phyloP scores from a whole-genome alignment of 2,113 vertebrate species.

The Variabilichromis moorii region DNA sequence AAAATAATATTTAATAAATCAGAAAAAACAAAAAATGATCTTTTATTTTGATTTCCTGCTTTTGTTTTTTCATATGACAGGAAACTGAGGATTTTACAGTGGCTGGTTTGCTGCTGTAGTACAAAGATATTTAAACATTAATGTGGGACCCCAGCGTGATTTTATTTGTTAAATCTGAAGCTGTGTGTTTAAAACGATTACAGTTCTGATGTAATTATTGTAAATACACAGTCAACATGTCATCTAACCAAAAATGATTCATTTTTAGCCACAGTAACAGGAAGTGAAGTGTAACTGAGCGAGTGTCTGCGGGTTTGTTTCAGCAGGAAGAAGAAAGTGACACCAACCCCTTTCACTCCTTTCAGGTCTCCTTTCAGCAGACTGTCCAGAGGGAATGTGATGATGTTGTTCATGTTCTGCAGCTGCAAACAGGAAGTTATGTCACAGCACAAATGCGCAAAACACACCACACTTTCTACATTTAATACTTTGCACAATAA shows the following conservation, averaged over 20 bases:
- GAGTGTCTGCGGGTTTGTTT: not conserved
- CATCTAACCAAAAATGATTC: not conserved
- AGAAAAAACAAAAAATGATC: not conserved
- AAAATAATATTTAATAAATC: not conserved
- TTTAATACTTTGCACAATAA: not conserved
- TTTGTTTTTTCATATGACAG: not conserved
- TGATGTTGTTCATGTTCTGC: constrained; percentile 99
- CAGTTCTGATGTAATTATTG: not conserved
- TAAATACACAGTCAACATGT: not conserved
- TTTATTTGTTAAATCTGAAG: not conserved
- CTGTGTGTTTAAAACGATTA: not conserved
- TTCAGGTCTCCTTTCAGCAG: constrained; percentile 95
- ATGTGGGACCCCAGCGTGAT: not conserved
- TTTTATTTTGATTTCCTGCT: not conserved
- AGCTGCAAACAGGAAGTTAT: constrained; percentile 69
- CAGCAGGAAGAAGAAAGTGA: not conserved
- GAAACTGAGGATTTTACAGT: not conserved
- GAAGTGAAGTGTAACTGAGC: not conserved
- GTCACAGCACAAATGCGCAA: not conserved
- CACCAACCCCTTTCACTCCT: constrained; percentile 91
- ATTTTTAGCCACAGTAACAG: not conserved
- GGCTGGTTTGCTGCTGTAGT: not conserved
- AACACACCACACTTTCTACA: not conserved
- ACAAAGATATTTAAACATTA: not conserved
- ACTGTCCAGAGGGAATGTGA: constrained; percentile 94